phyloP scores from a whole-genome alignment of 2,888 invertebrate species.

The Cyclophora punctaria region DNA sequence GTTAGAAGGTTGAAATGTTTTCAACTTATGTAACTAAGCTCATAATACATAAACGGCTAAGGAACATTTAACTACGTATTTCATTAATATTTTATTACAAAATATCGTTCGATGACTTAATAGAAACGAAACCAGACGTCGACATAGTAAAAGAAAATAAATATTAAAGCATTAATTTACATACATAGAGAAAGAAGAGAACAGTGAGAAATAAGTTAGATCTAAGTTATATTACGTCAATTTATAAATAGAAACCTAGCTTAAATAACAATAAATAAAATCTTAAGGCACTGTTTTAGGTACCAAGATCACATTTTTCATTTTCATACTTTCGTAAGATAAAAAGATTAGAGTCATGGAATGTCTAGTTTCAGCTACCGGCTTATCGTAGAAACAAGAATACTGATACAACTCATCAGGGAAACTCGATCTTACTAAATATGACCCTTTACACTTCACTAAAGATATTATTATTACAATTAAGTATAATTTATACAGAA shows the following conservation, averaged over 20 bases:
- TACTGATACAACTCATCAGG: slow-evolving; percentile 34
- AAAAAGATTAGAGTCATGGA: slow-evolving; percentile 57
- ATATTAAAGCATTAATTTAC: slow-evolving; percentile 41
- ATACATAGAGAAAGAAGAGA: slow-evolving; percentile 27
- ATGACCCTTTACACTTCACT: slow-evolving; percentile 46
- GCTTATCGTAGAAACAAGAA: slow-evolving; percentile 19
- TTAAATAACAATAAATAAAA: slow-evolving; percentile 72
- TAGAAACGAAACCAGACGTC: slow-evolving; percentile 31
- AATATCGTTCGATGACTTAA: slow-evolving; percentile 11
- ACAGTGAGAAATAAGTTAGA: slow-evolving; percentile 48
- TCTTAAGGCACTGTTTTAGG: slow-evolving; percentile 71
- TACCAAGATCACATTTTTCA: slow-evolving; percentile 70
- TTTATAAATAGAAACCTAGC: slow-evolving; percentile 65
- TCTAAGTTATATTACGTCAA: slow-evolving; percentile 55
- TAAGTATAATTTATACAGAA: slow-evolving; percentile 57
- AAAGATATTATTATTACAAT: slow-evolving; percentile 39
- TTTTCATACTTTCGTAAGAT: slow-evolving; percentile 41
- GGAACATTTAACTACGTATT: slow-evolving; percentile 19
- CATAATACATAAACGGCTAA: slow-evolving; percentile 23
- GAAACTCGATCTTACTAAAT: slow-evolving; percentile 36
- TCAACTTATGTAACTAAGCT: slow-evolving; percentile 13
- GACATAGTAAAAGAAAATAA: slow-evolving; percentile 33
- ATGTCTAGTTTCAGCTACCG: slow-evolving; percentile 53
- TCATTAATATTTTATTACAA: slow-evolving; percentile 14
- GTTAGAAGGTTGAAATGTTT: slow-evolving; percentile 1